Conservation (phyloP, 2,888 invertebrate species). For the Lithosia quadra region DNA sequence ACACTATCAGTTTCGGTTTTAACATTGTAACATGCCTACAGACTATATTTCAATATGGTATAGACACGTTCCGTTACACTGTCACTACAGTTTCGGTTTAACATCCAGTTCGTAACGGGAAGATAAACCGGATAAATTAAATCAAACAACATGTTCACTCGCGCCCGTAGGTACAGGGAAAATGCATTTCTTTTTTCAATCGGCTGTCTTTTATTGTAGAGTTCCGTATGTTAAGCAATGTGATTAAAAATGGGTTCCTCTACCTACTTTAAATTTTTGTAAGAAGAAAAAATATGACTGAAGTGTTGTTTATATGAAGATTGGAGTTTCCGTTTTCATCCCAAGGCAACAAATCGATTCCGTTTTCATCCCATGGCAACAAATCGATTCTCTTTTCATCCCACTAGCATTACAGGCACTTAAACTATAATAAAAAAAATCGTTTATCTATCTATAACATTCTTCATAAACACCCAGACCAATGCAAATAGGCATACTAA, state of each 20-base stretch:
- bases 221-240: neutral
- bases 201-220: slow-evolving; percentile 3
- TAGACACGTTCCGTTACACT: slow-evolving; percentile 27
- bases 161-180: slow-evolving; percentile 2
- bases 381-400: too few relatives aligned
- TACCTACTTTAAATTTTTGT: neutral
- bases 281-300: too few relatives aligned
- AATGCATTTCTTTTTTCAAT: slow-evolving; percentile 11
- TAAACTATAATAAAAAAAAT: too few relatives aligned
- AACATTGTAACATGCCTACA: neutral
- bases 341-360: too few relatives aligned
- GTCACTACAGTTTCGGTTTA: slow-evolving; percentile 25
- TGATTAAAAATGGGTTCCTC: neutral
- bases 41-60: slow-evolving; percentile 4
- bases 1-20: too few relatives aligned
- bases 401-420: too few relatives aligned
- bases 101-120: slow-evolving; percentile 21
- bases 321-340: too few relatives aligned
- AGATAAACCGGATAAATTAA: slow-evolving; percentile 29
- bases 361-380: too few relatives aligned
- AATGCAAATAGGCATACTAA: too few relatives aligned
- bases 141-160: slow-evolving; percentile 18
- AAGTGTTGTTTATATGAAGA: too few relatives aligned
- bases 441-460: too few relatives aligned
- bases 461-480: too few relatives aligned